Evolutionary conservation across 1,140 invertebrate genomes (phyloP).

Genomic region (Drosophila bifasciata): DNA sequence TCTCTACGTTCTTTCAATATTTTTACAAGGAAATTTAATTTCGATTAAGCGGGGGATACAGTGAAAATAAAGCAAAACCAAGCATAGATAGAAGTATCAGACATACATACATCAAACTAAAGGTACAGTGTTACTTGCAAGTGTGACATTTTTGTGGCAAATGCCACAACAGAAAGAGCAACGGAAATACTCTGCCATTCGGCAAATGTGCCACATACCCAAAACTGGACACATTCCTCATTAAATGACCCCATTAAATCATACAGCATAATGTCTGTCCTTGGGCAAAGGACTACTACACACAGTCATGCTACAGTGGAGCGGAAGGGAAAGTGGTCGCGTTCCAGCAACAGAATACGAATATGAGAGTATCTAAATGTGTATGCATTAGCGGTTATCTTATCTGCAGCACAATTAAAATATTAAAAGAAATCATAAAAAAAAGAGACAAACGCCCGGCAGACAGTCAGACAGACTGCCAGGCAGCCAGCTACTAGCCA

Average conservation of each 20-base stretch:
- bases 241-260: no score
- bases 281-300: background rate
- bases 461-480: background rate
- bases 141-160: no score
- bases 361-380: slow-evolving; percentile 23
- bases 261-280: no score
- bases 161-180: no score
- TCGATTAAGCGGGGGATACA: background rate
- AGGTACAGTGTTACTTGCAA: no score
- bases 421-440: slow-evolving; percentile 61
- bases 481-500: slow-evolving; percentile 37
- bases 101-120: no score
- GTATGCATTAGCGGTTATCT: slow-evolving; percentile 48
- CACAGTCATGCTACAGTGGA: background rate
- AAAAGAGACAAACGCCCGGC: slow-evolving; percentile 16
- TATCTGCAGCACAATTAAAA: slow-evolving; percentile 57
- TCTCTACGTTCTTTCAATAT: background rate
- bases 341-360: slow-evolving; percentile 18
- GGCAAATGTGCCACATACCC: no score
- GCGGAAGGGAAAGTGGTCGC: slow-evolving; percentile 3
- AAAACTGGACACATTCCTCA: no score
- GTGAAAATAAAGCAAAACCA: no score
- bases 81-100: no score
- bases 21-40: background rate
- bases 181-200: no score